A percentile compares a stretch with the other conserved stretches of the same genome.
phyloP scores from a whole-genome alignment of 2,888 invertebrate genomes.

The Helleia helle region DNA sequence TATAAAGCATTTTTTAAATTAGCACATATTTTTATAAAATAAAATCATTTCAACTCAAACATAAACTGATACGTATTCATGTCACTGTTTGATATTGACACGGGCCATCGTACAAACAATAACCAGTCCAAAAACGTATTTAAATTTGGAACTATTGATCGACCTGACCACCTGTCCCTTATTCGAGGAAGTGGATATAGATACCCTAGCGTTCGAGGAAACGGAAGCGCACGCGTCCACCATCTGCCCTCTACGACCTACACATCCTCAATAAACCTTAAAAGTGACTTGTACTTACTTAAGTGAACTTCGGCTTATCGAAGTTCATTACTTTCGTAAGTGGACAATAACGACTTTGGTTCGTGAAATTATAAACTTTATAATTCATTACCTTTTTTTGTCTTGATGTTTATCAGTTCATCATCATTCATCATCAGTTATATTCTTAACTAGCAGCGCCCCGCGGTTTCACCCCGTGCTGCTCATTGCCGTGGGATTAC shows the following conservation, averaged over 20 bases:
- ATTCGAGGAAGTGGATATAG: conserved; percentile 18
- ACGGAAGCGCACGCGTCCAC: conserved; percentile 55
- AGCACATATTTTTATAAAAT: no score
- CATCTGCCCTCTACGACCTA: conserved; percentile 56
- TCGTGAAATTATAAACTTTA: no score
- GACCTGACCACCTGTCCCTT: conserved; percentile 25
- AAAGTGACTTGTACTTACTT: conserved; percentile 34
- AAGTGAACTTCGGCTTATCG: no score
- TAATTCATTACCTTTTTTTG: no score
- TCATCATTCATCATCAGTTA: no score
- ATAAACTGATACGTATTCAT: not conserved
- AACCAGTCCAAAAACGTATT: conserved; percentile 2
- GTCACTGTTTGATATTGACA: not conserved
- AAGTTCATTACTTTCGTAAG: no score
- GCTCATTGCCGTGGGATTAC: no score
- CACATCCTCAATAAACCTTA: conserved; percentile 60
- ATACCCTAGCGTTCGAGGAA: conserved; percentile 33
- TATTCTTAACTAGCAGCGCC: no score
- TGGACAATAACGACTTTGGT: no score
- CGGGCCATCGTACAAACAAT: not conserved
- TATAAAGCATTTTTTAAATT: no score
- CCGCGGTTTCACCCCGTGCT: no score
- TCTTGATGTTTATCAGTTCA: no score
- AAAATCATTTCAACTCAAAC: not conserved
- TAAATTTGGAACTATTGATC: conserved; percentile 18